Evolutionary conservation across 2,888 invertebrate species (phyloP).

Genomic region (Agonopterix alstromeriana): DNA sequence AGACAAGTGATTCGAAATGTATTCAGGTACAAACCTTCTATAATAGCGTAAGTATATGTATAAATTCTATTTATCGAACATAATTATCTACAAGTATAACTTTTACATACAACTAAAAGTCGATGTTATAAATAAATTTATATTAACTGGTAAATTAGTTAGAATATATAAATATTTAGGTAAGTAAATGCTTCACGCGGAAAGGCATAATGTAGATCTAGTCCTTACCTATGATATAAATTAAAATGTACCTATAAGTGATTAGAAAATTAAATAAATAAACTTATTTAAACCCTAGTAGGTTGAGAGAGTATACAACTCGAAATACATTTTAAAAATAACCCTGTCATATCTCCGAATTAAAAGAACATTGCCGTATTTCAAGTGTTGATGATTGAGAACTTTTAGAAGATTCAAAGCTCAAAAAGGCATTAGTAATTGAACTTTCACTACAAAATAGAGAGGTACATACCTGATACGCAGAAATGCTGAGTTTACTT

Average conservation of each 20-base stretch:
- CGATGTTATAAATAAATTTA: slow-evolving; percentile 69
- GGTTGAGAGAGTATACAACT: slow-evolving; percentile 26
- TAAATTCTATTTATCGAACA: slow-evolving; percentile 28
- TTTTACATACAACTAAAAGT: slow-evolving; percentile 55
- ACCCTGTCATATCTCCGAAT: slow-evolving; percentile 54
- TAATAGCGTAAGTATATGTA: slow-evolving; percentile 24
- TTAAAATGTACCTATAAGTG: slow-evolving; percentile 22
- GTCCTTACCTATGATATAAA: slow-evolving; percentile 17
- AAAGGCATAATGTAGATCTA: slow-evolving; percentile 25
- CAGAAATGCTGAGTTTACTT: slow-evolving; percentile 40
- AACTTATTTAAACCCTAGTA: slow-evolving; percentile 22
- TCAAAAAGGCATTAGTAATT: slow-evolving; percentile 16
- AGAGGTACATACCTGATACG: slow-evolving; percentile 61
- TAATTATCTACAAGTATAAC: slow-evolving; percentile 47
- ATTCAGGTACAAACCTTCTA: slow-evolving; percentile 52
- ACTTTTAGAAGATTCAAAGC: too few relatives aligned
- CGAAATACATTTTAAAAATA: slow-evolving; percentile 38
- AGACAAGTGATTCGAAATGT: slow-evolving; percentile 18
- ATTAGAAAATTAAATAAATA: slow-evolving; percentile 35
- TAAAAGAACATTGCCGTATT: slow-evolving; percentile 22
- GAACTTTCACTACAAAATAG: slow-evolving; percentile 29
- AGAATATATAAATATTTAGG: slow-evolving; percentile 42
- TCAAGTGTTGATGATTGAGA: slow-evolving; percentile 8
- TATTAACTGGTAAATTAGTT: slow-evolving; percentile 56
- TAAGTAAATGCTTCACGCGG: slow-evolving; percentile 48